Evolutionary conservation across 1,140 invertebrate species (phyloP).

Genomic region (Heterodera carotae): DNA sequence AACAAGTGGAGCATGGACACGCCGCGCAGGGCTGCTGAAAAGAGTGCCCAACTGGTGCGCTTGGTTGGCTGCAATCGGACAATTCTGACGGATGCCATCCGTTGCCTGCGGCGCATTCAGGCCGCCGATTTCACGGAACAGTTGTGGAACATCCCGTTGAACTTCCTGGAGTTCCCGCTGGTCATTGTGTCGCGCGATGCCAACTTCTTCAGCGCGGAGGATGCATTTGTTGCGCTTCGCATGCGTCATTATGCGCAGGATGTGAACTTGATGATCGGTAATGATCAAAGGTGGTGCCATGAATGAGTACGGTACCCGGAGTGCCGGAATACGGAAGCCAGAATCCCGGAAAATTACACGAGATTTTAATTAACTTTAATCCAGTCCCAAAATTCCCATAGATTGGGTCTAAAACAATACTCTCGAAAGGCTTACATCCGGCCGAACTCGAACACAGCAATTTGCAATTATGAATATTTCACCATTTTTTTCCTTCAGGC

Average conservation of each 20-base stretch:
- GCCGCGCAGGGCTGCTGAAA: slow-evolving; percentile 56
- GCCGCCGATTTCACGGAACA: slow-evolving; percentile 53
- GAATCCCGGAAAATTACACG: too few species aligned
- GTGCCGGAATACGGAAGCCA: too few species aligned
- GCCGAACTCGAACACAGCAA: too few species aligned
- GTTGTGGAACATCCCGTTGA: slow-evolving; percentile 54
- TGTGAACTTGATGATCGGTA: slow-evolving; percentile 64
- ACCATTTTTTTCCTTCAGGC: slow-evolving; percentile 9
- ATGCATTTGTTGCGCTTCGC: slow-evolving; percentile 59
- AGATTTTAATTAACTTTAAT: too few species aligned
- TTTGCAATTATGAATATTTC: too few species aligned
- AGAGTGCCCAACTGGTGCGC: slow-evolving; percentile 53
- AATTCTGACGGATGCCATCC: slow-evolving; percentile 20
- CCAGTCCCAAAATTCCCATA: too few species aligned
- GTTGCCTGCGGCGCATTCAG: slow-evolving; percentile 45
- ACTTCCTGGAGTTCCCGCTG: slow-evolving; percentile 63
- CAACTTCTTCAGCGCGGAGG: slow-evolving; percentile 62
- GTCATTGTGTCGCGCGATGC: slow-evolving; percentile 62
- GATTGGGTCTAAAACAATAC: too few species aligned
- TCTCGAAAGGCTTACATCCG: too few species aligned
- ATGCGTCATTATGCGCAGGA: slow-evolving; percentile 53
- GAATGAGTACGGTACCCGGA: too few species aligned
- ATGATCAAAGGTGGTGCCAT: too few species aligned
- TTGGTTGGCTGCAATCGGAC: slow-evolving; percentile 58
- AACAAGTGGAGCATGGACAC: slow-evolving; percentile 64